Evolutionary conservation across 2,888 invertebrate genomes (phyloP).

Genomic region (Mythimna albipuncta): DNA sequence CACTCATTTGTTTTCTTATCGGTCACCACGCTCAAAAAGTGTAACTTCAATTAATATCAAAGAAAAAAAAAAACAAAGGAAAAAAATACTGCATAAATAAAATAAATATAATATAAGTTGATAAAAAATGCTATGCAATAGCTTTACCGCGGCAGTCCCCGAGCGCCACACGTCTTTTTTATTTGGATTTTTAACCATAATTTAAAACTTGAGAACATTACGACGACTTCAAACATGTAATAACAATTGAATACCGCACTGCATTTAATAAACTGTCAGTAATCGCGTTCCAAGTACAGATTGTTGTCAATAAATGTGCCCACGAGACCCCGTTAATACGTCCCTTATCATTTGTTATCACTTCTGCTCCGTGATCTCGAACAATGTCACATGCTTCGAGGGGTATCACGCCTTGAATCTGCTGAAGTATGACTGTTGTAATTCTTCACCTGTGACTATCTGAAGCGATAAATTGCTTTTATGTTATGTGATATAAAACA

Average conservation of each 20-base stretch:
- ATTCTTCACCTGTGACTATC: neutral
- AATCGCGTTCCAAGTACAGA: constrained; percentile 66
- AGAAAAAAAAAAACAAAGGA: too few species aligned
- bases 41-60: too few species aligned
- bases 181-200: neutral
- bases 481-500: neutral
- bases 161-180: too few species aligned
- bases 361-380: constrained; percentile 11
- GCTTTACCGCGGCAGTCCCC: too few species aligned
- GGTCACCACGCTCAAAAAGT: too few species aligned
- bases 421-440: neutral
- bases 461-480: neutral
- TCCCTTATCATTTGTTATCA: constrained; percentile 29
- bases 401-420: neutral
- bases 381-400: constrained; percentile 2
- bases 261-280: constrained; percentile 60
- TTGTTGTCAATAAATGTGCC: constrained; percentile 70
- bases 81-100: too few species aligned
- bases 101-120: too few species aligned
- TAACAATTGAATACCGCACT: constrained; percentile 31
- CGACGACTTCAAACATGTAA: constrained; percentile 1
- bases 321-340: constrained; percentile 56
- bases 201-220: neutral
- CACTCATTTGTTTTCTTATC: too few species aligned
- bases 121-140: too few species aligned